phyloP scores from a whole-genome alignment of 2,888 invertebrate genomes.

The Ochlodes sylvanus region DNA sequence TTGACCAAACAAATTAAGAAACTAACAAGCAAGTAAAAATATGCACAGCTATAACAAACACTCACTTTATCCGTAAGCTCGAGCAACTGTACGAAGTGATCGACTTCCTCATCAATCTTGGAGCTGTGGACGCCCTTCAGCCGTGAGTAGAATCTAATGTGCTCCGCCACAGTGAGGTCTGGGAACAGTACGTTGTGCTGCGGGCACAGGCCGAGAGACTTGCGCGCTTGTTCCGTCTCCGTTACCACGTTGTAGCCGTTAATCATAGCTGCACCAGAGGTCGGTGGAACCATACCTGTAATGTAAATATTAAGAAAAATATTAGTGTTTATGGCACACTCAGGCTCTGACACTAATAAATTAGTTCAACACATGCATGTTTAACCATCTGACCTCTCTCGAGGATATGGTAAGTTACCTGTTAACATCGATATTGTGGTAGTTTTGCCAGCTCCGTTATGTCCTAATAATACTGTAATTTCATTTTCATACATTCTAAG shows the following conservation, averaged over 20 bases:
- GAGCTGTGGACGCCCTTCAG: constrained; percentile 86
- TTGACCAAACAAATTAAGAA: too few species aligned
- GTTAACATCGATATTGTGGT: constrained; percentile 97
- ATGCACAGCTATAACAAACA: too few species aligned
- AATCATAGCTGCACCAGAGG: constrained; percentile 89
- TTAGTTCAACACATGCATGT: background rate
- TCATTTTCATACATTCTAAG: constrained; percentile 95
- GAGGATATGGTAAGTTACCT: constrained; percentile 69
- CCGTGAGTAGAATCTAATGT: constrained; percentile 92
- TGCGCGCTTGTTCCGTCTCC: constrained; percentile 88
- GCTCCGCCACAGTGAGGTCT: constrained; percentile 93
- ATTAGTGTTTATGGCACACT: too few species aligned
- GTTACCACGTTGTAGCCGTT: constrained; percentile 90
- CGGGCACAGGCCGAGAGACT: constrained; percentile 92
- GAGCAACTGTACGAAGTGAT: constrained; percentile 87
- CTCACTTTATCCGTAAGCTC: constrained; percentile 87
- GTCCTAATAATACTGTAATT: constrained; percentile 89
- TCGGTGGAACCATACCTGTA: constrained; percentile 88
- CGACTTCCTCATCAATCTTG: constrained; percentile 86
- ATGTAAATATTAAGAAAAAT: background rate
- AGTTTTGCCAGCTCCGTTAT: constrained; percentile 96
- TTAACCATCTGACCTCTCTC: background rate
- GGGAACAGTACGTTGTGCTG: constrained; percentile 95
- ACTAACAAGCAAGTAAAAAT: too few species aligned
- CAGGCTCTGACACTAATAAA: too few species aligned